phyloP scores from a whole-genome alignment of 2,113 vertebrate genomes.

The Petrocephalus zakoni region DNA sequence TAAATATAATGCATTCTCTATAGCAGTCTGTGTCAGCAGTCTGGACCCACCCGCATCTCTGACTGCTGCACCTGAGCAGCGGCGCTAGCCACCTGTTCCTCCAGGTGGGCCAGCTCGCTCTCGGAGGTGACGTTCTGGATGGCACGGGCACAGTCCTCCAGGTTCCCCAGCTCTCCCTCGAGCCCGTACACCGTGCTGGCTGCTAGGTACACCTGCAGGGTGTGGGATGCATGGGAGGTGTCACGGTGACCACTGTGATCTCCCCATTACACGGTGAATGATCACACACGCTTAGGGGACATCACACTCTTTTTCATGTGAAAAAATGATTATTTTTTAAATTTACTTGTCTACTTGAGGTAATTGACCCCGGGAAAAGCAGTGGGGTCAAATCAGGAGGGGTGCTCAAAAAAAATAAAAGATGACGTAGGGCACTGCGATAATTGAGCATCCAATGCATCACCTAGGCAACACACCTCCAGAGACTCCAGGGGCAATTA shows the following conservation, averaged over 20 bases:
- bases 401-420: neutral
- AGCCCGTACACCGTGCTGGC: slow-evolving; percentile 86
- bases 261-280: neutral
- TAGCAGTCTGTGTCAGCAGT: neutral
- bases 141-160: slow-evolving; percentile 79
- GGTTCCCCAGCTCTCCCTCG: slow-evolving; percentile 77
- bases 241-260: neutral
- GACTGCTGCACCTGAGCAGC: slow-evolving; percentile 91
- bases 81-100: slow-evolving; percentile 89
- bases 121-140: slow-evolving; percentile 78
- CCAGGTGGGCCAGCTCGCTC: slow-evolving; percentile 77
- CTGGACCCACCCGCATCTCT: slow-evolving; percentile 76
- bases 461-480: neutral
- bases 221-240: neutral
- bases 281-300: neutral
- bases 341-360: neutral
- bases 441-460: neutral
- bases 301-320: neutral
- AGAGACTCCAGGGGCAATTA: neutral
- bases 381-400: neutral
- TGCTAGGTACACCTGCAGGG: slow-evolving; percentile 82
- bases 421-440: neutral
- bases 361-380: neutral
- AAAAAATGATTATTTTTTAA: neutral
- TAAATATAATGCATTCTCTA: neutral